A percentile compares a stretch with the other conserved stretches of the same genome.
phyloP scores from a whole-genome alignment of 2,113 vertebrate genomes.

The Myocastor coypus region DNA sequence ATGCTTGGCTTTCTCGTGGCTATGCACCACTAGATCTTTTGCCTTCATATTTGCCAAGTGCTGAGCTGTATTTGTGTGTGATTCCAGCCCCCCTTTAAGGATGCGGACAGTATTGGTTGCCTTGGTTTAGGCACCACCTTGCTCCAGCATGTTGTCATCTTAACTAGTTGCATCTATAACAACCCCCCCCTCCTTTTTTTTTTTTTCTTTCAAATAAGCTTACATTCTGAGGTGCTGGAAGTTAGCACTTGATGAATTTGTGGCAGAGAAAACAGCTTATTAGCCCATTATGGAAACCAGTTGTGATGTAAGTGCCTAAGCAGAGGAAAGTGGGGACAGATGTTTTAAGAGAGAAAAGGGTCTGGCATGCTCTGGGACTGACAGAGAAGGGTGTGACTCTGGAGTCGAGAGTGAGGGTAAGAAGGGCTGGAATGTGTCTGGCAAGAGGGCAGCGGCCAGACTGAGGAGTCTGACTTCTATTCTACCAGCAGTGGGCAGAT shows the following conservation, averaged over 20 bases:
- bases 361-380: not conserved
- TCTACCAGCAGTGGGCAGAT: not conserved
- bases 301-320: not conserved
- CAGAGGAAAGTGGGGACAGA: not conserved
- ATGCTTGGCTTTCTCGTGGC: not conserved
- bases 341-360: not conserved
- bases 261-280: not conserved
- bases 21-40: not conserved
- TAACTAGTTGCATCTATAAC: not conserved
- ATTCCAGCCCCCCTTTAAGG: not conserved
- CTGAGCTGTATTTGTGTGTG: not conserved
- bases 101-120: not conserved
- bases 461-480: not conserved
- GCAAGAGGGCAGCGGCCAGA: not conserved
- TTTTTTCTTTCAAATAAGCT: not conserved
- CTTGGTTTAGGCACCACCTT: not conserved
- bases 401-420: not conserved
- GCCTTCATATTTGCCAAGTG: not conserved
- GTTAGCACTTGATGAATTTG: not conserved
- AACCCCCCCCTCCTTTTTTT: not conserved
- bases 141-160: not conserved
- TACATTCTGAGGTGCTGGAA: not conserved
- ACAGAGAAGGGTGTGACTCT: not conserved
- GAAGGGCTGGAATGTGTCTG: too few relatives aligned
- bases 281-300: not conserved